These are phyloP conservation scores for Opisthograptis luteolata DNA, from an alignment of 2,888 invertebrate genomes.

Conservation along the genomic window DNA sequence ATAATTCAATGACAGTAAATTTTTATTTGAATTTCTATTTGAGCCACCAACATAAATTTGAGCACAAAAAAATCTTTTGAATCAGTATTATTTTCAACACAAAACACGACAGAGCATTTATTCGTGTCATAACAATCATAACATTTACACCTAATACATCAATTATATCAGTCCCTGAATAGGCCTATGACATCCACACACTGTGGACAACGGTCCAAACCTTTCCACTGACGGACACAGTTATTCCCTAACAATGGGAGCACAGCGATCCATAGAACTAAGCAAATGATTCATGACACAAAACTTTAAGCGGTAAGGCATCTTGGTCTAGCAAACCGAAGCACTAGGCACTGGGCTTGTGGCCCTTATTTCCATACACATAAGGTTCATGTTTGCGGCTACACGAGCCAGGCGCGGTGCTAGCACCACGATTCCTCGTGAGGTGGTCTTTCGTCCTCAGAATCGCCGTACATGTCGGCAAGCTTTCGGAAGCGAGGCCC, in stretches of 20 bases:
- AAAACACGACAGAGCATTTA: background rate
- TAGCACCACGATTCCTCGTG: slow-evolving; percentile 94
- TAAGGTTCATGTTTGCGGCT: slow-evolving; percentile 59
- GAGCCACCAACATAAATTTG: too few species aligned
- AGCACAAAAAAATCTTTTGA: background rate
- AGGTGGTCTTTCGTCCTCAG: slow-evolving; percentile 91
- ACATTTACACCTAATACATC: slow-evolving; percentile 14
- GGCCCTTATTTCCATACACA: slow-evolving; percentile 29
- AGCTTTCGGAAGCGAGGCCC: slow-evolving; percentile 97
- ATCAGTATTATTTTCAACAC: background rate
- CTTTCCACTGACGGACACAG: background rate
- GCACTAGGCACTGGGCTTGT: slow-evolving; percentile 42
- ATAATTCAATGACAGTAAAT: too few species aligned
- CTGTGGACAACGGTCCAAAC: slow-evolving; percentile 10
- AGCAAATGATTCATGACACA: slow-evolving; percentile 46
- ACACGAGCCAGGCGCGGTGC: slow-evolving; percentile 79
- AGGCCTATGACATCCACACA: slow-evolving; percentile 2
- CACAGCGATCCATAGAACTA: slow-evolving; percentile 22
- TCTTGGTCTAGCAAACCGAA: slow-evolving; percentile 52
- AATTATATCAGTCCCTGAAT: background rate
- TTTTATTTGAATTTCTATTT: too few species aligned
- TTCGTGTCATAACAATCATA: too few species aligned
- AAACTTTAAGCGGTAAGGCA: slow-evolving; percentile 65
- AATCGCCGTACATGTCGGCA: slow-evolving; percentile 97
- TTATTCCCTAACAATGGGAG: slow-evolving; percentile 1